These are phyloP conservation scores for Phyllopteryx taeniolatus DNA, from an alignment of 2,113 vertebrate species.

Conservation along the genomic window DNA sequence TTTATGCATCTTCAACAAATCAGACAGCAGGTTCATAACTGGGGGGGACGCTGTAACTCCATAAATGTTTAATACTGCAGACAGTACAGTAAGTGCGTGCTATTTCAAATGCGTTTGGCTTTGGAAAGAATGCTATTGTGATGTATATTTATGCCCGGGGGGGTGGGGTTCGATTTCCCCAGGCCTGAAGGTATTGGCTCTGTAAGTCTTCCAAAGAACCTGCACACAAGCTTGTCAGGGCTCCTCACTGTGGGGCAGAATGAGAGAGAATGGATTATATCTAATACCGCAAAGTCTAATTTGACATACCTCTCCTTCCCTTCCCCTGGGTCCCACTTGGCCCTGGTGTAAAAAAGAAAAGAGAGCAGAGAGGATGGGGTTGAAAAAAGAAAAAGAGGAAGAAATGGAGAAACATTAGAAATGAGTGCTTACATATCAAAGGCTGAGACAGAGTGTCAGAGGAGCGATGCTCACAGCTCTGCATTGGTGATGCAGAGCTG, in stretches of 20 bases:
- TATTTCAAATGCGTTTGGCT: constrained; percentile 40
- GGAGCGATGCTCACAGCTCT: constrained; percentile 24
- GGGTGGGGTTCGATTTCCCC: constrained; percentile 43
- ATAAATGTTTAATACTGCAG: constrained; percentile 41
- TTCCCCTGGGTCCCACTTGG: constrained; percentile 69
- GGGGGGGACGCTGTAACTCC: constrained; percentile 4
- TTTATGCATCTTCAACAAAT: constrained; percentile 10
- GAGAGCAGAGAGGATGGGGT: constrained; percentile 19
- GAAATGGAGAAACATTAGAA: constrained; percentile 43
- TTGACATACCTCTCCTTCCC: constrained; percentile 78
- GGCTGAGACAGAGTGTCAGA: constrained; percentile 44
- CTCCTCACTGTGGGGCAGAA: constrained; percentile 42
- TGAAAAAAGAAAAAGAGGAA: constrained; percentile 16
- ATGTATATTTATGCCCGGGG: constrained; percentile 52
- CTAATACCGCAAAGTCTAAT: constrained; percentile 59
- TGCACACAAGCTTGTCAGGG: constrained; percentile 40
- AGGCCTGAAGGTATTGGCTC: constrained; percentile 44
- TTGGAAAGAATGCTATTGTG: constrained; percentile 43
- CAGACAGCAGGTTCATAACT: not conserved
- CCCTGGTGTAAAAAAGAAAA: constrained; percentile 65
- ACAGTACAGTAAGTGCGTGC: constrained; percentile 44
- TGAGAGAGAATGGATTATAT: constrained; percentile 64
- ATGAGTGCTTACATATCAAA: constrained; percentile 56
- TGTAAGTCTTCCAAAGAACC: constrained; percentile 42
- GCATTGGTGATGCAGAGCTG: constrained; percentile 38